Conservation (phyloP, 1,140 invertebrate genomes). For the Anagrus nilaparvatae region DNA sequence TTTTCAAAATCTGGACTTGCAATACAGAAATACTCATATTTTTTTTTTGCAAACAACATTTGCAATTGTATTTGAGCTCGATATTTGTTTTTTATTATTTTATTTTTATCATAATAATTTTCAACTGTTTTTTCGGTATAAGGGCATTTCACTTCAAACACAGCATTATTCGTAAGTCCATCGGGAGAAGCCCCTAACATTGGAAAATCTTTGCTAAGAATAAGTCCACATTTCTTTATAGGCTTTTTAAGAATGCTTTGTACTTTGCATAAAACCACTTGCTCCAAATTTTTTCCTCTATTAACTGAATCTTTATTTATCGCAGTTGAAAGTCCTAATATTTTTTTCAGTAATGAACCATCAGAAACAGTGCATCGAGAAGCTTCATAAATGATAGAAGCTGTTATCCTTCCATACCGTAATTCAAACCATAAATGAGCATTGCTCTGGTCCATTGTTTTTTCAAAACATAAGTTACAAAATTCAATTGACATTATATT, state of each 20-base stretch:
- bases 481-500: too few relatives aligned
- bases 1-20: too few relatives aligned
- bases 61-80: too few relatives aligned
- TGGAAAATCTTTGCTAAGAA: slow-evolving; percentile 16
- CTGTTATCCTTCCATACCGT: slow-evolving; percentile 25
- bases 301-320: too few relatives aligned
- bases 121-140: slow-evolving; percentile 32
- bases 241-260: slow-evolving; percentile 7
- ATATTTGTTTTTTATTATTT: too few relatives aligned
- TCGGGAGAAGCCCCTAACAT: slow-evolving; percentile 37
- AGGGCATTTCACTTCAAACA: slow-evolving; percentile 42
- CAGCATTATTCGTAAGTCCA: slow-evolving; percentile 35
- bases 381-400: too few relatives aligned
- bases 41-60: slow-evolving; percentile 35
- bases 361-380: slow-evolving; percentile 21
- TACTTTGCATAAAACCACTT: slow-evolving; percentile 8
- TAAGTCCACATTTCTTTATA: slow-evolving; percentile 15
- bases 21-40: slow-evolving; percentile 29
- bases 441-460: slow-evolving; percentile 19
- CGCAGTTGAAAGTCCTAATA: slow-evolving; percentile 20
- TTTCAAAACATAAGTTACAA: too few relatives aligned
- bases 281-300: too few relatives aligned
- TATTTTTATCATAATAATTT: slow-evolving; percentile 30
- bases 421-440: slow-evolving; percentile 23
- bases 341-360: slow-evolving; percentile 18